Base-by-base conservation (phyloP, 2,888 invertebrate genomes). In the Linyphia triangularis region DNA sequence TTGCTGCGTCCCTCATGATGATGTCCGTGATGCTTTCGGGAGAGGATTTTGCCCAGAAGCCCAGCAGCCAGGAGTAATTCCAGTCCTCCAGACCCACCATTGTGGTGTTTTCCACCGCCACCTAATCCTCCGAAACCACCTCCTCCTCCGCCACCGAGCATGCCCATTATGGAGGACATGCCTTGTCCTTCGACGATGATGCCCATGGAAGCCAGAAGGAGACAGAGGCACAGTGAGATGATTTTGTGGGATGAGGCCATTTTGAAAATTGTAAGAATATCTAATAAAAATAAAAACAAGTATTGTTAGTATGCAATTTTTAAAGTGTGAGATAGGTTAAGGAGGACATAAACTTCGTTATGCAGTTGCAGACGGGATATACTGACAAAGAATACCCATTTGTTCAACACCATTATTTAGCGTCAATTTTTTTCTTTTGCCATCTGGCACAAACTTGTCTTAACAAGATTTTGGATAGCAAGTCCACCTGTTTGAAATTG, bases 231-330 rank as follows among this genome's bases (percentile, higher is more conserved):
- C 28, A 82, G 13, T 19, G 61, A 37, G 4, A 72, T n/a, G 16
- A 82, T 61, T 19, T 82, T 82, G 13, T 72, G 59, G 16, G 82
- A 70, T 19, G 40, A 72, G n/a, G 82, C 70, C 82, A 82, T 82
- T 40, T 37, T 61, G 9, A 9, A 19, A 40, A 1, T 73, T 9
- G 28, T 1, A 13, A 26, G 16, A 26, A 6, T 28, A 26, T 13
- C 6, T 43, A 24, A 43, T n/a, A n/a, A n/a, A n/a, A n/a, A n/a
- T n/a, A n/a, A n/a, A n/a, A n/a, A n/a, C n/a, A n/a, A n/a, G n/a
- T n/a, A n/a, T n/a, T n/a, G n/a, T n/a, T n/a, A n/a, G n/a, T n/a
- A n/a, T n/a, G n/a, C n/a, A n/a, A n/a, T n/a, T n/a, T n/a, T n/a
- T n/a, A n/a, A n/a, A n/a, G n/a, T n/a, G n/a, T n/a, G n/a, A n/a